A percentile compares a stretch with the other conserved stretches of the same genome.
Conservation (phyloP, 2,113 vertebrate genomes). For the Catharus bicknelli region DNA sequence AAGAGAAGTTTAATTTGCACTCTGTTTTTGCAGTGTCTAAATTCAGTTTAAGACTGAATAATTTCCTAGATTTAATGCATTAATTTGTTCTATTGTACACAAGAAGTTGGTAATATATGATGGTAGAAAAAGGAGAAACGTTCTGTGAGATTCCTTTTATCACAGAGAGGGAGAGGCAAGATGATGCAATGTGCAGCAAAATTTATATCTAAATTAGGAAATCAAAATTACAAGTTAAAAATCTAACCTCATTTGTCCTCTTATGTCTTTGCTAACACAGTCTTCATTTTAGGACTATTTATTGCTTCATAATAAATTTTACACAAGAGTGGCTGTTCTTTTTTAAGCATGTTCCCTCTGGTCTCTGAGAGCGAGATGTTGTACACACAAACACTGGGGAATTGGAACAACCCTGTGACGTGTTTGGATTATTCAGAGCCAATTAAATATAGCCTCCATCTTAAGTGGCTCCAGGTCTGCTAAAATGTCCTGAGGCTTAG, state of each 20-base stretch:
- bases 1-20: background rate
- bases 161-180: background rate
- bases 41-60: background rate
- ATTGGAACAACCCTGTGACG: background rate
- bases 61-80: background rate
- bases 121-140: background rate
- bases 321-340: background rate
- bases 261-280: background rate
- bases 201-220: background rate
- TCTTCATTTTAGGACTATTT: background rate
- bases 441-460: constrained; percentile 50
- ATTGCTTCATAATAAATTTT: background rate
- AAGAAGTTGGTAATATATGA: background rate
- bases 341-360: background rate
- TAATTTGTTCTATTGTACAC: background rate
- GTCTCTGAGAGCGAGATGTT: background rate
- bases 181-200: background rate
- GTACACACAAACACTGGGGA: background rate
- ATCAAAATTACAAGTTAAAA: background rate
- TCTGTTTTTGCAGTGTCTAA: background rate
- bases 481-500: constrained; percentile 9
- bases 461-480: constrained; percentile 22
- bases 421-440: constrained; percentile 11
- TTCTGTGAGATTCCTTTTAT: background rate
- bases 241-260: background rate